Percentiles rank a stretch among this genome's conserved stretches.
These are phyloP conservation scores for Eupeodes luniger DNA, from an alignment of 2,888 invertebrate genomes.

Conservation along the genomic window DNA sequence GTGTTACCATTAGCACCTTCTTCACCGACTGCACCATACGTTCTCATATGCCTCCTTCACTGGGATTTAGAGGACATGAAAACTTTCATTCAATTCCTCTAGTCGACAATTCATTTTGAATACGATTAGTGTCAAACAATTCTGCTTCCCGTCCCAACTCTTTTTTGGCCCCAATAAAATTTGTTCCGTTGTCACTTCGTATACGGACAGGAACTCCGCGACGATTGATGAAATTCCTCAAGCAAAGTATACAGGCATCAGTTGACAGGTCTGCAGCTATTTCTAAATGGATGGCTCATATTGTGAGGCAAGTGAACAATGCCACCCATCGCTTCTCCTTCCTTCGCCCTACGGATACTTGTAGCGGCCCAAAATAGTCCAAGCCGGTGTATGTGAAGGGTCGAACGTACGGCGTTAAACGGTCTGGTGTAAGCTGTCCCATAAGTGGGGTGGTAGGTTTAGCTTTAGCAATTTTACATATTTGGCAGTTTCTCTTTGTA, in stretches of 20 bases:
- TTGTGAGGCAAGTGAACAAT: too few relatives aligned
- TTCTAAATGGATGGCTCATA: too few relatives aligned
- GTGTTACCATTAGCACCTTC: not conserved
- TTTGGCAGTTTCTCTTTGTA: conserved; percentile 35
- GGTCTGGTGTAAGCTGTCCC: too few relatives aligned
- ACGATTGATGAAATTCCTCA: conserved; percentile 32
- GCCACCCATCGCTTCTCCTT: too few relatives aligned
- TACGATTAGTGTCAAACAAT: conserved; percentile 4
- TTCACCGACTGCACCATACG: too few relatives aligned
- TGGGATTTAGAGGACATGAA: conserved; percentile 34
- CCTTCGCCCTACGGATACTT: too few relatives aligned
- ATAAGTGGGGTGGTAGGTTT: conserved; percentile 49
- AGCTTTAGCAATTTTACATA: conserved; percentile 46
- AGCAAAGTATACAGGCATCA: too few relatives aligned
- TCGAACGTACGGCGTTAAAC: too few relatives aligned
- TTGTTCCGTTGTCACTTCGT: conserved; percentile 59
- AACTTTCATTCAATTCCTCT: conserved; percentile 46
- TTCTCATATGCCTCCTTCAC: conserved; percentile 76
- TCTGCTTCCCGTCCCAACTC: not conserved
- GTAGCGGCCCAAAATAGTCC: too few relatives aligned
- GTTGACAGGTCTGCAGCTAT: too few relatives aligned
- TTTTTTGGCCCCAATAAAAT: conserved; percentile 50
- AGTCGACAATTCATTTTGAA: conserved; percentile 45
- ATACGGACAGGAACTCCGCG: conserved; percentile 55
- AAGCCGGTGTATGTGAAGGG: too few relatives aligned